Evolutionary conservation across 2,113 vertebrate genomes (phyloP).

Genomic region (Pan troglodytes): DNA sequence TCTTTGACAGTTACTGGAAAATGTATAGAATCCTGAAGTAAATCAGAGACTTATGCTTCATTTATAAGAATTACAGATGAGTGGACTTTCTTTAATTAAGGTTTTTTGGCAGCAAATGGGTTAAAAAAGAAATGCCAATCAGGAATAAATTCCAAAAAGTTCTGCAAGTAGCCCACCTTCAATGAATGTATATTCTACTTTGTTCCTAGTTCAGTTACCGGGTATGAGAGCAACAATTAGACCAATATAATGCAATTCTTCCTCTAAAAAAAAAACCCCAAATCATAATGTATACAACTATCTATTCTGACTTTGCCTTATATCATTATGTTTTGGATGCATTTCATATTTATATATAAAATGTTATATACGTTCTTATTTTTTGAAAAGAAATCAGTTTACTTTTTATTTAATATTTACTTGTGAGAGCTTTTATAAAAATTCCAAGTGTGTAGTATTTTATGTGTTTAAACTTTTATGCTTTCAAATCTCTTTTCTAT

Average conservation of each 20-base stretch:
- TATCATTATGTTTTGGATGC: not conserved
- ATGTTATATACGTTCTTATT: not conserved
- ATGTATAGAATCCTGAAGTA: not conserved
- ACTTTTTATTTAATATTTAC: not conserved
- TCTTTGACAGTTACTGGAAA: not conserved
- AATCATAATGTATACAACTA: not conserved
- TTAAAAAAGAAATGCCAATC: not conserved
- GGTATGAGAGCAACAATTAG: not conserved
- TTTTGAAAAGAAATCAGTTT: not conserved
- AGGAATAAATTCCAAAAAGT: not conserved
- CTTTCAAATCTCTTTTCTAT: not conserved
- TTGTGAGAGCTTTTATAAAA: not conserved
- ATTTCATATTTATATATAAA: not conserved
- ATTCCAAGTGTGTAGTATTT: not conserved
- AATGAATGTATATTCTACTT: not conserved
- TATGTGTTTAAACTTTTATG: not conserved
- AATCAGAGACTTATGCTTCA: not conserved
- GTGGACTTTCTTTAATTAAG: not conserved
- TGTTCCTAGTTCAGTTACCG: not conserved
- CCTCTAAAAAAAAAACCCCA: not conserved
- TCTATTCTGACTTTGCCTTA: not conserved
- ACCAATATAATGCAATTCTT: not conserved
- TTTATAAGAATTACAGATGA: not conserved
- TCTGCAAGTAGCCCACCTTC: not conserved
- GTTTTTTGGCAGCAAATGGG: not conserved